phyloP scores from a whole-genome alignment of 2,888 invertebrate genomes.

The Ceraclea dissimilis region DNA sequence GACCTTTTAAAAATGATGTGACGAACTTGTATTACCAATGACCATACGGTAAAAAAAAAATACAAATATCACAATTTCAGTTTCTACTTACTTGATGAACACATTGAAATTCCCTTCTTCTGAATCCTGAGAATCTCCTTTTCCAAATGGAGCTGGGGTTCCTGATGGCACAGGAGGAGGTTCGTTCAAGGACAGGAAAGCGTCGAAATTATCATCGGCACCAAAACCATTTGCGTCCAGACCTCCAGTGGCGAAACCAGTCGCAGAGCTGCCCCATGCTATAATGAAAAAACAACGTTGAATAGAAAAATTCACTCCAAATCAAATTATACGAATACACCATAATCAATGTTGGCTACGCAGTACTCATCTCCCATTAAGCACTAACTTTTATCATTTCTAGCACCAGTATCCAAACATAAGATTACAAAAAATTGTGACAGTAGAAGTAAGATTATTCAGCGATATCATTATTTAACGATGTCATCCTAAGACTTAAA shows the following conservation, averaged over 20 bases:
- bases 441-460: too few relatives aligned
- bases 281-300: not conserved
- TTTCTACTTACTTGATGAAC: constrained; percentile 57
- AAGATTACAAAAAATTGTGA: too few relatives aligned
- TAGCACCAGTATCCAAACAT: too few relatives aligned
- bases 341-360: too few relatives aligned
- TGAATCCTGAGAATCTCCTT: constrained; percentile 67
- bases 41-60: too few relatives aligned
- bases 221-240: constrained; percentile 50
- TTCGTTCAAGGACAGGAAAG: constrained; percentile 72
- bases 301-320: too few relatives aligned
- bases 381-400: not conserved
- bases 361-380: too few relatives aligned
- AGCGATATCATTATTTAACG: too few relatives aligned
- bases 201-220: constrained; percentile 68
- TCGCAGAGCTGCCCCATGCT: constrained; percentile 33
- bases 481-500: too few relatives aligned
- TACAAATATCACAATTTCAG: too few relatives aligned
- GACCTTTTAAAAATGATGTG: too few relatives aligned
- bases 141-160: constrained; percentile 54
- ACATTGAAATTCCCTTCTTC: constrained; percentile 74
- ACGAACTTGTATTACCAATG: too few relatives aligned
- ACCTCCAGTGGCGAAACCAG: constrained; percentile 27
- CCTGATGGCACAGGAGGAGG: constrained; percentile 61
- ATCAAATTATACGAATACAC: not conserved